These are phyloP conservation scores for Aradus depressus DNA, from an alignment of 2,888 invertebrate genomes.

Conservation along the genomic window DNA sequence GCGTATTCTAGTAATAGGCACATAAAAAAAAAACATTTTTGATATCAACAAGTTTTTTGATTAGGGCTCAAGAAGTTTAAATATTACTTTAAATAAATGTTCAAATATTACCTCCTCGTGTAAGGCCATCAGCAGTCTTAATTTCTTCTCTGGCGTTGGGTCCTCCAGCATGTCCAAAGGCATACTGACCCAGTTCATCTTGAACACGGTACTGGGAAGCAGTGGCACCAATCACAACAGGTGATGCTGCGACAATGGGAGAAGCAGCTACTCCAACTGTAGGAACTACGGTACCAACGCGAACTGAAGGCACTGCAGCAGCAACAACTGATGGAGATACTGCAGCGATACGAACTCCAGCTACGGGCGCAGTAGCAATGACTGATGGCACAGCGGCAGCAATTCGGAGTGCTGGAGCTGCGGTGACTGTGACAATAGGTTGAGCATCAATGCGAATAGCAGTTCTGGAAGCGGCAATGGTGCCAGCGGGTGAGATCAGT, in stretches of 20 bases:
- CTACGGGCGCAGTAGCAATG: conserved; percentile 21
- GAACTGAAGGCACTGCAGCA: conserved; percentile 2
- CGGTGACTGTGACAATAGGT: too few species aligned
- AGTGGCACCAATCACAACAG: conserved; percentile 50
- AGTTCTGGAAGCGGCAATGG: too few species aligned
- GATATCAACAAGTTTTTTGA: too few species aligned
- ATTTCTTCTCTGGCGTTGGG: conserved; percentile 53
- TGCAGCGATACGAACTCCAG: conserved; percentile 30
- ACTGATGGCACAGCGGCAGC: conserved; percentile 30
- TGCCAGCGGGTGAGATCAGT: not conserved
- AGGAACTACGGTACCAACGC: too few species aligned
- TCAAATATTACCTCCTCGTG: conserved; percentile 38
- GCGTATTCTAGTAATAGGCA: too few species aligned
- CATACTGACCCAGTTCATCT: conserved; percentile 46
- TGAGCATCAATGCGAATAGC: too few species aligned
- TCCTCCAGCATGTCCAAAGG: conserved; percentile 52
- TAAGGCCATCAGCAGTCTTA: conserved; percentile 46
- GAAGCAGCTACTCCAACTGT: conserved; percentile 1
- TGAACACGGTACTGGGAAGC: conserved; percentile 48
- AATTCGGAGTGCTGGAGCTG: too few species aligned
- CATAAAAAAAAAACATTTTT: too few species aligned
- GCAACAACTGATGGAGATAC: too few species aligned
- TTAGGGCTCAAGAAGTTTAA: too few species aligned
- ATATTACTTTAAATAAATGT: too few species aligned
- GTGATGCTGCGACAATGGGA: conserved; percentile 41